Base-by-base conservation (phyloP, 2,113 vertebrate species). In the Nansenia antarctica region DNA sequence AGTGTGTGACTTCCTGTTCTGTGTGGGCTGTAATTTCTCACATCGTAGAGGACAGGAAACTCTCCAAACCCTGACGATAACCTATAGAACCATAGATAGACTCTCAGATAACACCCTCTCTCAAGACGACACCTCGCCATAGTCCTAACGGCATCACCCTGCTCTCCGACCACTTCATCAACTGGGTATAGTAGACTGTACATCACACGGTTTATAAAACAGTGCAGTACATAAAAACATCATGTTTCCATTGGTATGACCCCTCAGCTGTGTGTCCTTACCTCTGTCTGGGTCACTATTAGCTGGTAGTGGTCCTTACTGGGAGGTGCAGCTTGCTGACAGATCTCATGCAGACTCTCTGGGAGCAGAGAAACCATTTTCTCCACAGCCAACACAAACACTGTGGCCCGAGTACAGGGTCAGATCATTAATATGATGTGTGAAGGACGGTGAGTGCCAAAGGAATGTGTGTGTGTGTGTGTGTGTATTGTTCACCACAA, bases 401-500 rank as follows among this genome's bases (percentile, higher is more conserved):
- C n/a, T n/a, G n/a, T n/a, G n/a, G n/a, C n/a, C n/a, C n/a, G n/a
- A n/a, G n/a, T n/a, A 4, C 37, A 42, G 37, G 11, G 1, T 42
- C 37, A 42, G 37, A 42, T 14, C 37, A 3, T 42, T 42, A 2
- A 42, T 42, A 18, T 42, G 37, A 42, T 42, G 18, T 42, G 24
- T 45, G n/a, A n/a, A n/a, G n/a, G n/a, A n/a, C n/a, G n/a, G n/a
- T n/a, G 32, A 1, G 34, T 20, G 59, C n/a, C n/a, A n/a, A n/a
- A n/a, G n/a, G n/a, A n/a, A n/a, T 18, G 62, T 18, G 62, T 18
- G 26, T 26, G 62, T 26, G 61, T 9, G 61, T 12, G 35, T 27
- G 59, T 68, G 49, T 37, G 54, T 79, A n/a, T n/a, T 83, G 82
- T 80, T 81, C 81, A 2, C 54, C 54, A 57, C n/a, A n/a, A n/a